Percentiles rank a stretch among this genome's conserved stretches.
These are phyloP conservation scores for Nannobrachium achirus DNA, from an alignment of 2,113 vertebrate species.

Conservation along the genomic window DNA sequence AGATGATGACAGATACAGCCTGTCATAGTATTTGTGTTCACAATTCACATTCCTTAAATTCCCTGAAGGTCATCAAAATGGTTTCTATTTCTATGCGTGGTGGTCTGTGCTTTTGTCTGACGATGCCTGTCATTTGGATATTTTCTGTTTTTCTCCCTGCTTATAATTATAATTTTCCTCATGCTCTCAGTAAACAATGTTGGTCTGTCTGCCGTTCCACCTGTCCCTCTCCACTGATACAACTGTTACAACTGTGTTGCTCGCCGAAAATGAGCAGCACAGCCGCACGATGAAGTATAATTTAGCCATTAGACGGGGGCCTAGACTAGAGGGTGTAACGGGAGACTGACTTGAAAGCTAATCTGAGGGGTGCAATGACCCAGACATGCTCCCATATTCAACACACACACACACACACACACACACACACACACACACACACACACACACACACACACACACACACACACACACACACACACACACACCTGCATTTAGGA, in stretches of 20 bases:
- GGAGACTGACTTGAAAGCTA: constrained; percentile 50
- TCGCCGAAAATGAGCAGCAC: too few species aligned
- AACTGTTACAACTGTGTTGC: too few species aligned
- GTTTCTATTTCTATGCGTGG: constrained; percentile 15
- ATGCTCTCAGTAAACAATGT: constrained; percentile 27
- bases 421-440: neutral
- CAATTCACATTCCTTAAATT: neutral
- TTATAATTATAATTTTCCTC: constrained; percentile 16
- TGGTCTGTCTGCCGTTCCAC: neutral
- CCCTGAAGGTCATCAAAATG: neutral
- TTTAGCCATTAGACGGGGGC: neutral
- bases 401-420: neutral
- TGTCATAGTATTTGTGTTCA: constrained; percentile 1
- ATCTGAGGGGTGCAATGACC: constrained; percentile 56
- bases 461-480: neutral
- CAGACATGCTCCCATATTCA: constrained; percentile 49
- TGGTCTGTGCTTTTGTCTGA: neutral
- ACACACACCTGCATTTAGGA: neutral
- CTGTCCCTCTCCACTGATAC: constrained; percentile 4
- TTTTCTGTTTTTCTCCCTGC: constrained; percentile 12
- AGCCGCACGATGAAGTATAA: too few species aligned
- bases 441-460: neutral
- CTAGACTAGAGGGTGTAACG: constrained; percentile 34
- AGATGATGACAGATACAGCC: neutral
- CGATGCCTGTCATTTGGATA: constrained; percentile 36